Evolutionary conservation across 2,888 invertebrate genomes (phyloP).

Genomic region (Scrobipalpa atriplicella): DNA sequence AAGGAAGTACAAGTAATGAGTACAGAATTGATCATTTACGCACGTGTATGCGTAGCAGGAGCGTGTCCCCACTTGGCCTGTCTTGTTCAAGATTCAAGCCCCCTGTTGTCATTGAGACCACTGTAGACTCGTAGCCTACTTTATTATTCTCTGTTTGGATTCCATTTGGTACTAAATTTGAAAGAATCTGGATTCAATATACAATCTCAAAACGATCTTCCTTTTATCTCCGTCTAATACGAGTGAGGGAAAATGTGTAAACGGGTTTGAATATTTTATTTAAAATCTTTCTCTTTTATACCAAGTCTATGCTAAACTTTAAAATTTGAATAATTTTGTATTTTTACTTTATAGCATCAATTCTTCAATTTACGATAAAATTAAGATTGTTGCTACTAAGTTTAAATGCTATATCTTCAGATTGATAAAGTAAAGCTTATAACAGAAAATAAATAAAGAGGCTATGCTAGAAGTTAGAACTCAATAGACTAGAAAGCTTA

Average conservation of each 20-base stretch:
- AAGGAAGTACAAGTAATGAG: conserved; percentile 82
- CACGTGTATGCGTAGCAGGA: conserved; percentile 79
- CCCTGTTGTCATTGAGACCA: conserved; percentile 70
- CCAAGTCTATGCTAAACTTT: not conserved
- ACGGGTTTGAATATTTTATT: not conserved
- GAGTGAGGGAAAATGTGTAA: not conserved
- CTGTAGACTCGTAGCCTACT: conserved; percentile 50
- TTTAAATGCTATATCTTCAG: conserved; percentile 2
- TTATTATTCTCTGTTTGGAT: not conserved
- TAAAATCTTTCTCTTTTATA: not conserved
- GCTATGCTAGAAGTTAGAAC: conserved; percentile 10
- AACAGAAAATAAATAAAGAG: not conserved
- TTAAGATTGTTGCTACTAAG: not conserved
- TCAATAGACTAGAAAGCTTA: conserved; percentile 50
- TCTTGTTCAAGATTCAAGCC: conserved; percentile 53
- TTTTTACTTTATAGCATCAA: not conserved
- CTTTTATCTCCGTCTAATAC: not conserved
- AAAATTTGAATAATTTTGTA: not conserved
- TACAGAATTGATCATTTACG: conserved; percentile 75
- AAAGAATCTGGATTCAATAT: not conserved
- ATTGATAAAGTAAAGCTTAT: not conserved
- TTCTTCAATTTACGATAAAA: too few species aligned
- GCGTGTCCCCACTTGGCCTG: conserved; percentile 69
- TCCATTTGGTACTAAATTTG: not conserved
- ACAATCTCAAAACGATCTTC: not conserved